Percentiles rank a stretch among this genome's conserved stretches.
Evolutionary conservation across 2,888 invertebrate species (phyloP).

Genomic region (Metallyticus violacea): DNA sequence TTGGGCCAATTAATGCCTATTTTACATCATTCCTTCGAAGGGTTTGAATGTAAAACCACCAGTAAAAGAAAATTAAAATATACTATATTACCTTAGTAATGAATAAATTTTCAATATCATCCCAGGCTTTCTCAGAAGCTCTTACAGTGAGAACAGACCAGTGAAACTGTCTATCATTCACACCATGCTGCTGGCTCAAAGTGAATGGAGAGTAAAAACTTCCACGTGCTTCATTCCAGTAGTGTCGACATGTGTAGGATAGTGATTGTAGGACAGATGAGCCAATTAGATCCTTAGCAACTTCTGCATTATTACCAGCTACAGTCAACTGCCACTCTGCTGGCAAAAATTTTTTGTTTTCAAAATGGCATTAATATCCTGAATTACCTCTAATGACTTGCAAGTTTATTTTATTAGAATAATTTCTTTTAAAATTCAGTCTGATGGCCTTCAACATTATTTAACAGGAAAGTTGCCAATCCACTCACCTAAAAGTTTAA

Average conservation of each 20-base stretch:
- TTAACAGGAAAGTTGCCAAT: not conserved
- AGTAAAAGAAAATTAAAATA: too few relatives aligned
- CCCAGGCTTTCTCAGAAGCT: conserved; percentile 59
- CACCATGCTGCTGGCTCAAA: conserved; percentile 53
- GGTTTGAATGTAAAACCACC: too few relatives aligned
- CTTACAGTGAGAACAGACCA: conserved; percentile 66
- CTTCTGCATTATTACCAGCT: conserved; percentile 41
- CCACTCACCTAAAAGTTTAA: conserved; percentile 52
- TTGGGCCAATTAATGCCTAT: too few relatives aligned
- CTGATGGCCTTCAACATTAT: too few relatives aligned
- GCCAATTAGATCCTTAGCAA: conserved; percentile 37
- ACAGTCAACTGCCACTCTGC: conserved; percentile 61
- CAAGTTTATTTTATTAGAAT: not conserved
- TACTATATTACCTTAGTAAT: conserved; percentile 55
- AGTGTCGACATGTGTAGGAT: conserved; percentile 51
- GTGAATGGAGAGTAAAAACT: conserved; percentile 55
- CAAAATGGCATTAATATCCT: too few relatives aligned
- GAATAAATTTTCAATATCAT: conserved; percentile 59
- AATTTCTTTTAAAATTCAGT: too few relatives aligned
- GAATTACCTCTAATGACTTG: not conserved
- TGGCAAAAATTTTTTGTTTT: too few relatives aligned
- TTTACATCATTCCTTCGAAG: too few relatives aligned
- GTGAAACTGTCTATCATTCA: conserved; percentile 61
- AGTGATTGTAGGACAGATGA: conserved; percentile 54
- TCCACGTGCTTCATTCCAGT: conserved; percentile 55